Evolutionary conservation across 2,113 vertebrate genomes (phyloP).

Genomic region (Rhinoptilus africanus): DNA sequence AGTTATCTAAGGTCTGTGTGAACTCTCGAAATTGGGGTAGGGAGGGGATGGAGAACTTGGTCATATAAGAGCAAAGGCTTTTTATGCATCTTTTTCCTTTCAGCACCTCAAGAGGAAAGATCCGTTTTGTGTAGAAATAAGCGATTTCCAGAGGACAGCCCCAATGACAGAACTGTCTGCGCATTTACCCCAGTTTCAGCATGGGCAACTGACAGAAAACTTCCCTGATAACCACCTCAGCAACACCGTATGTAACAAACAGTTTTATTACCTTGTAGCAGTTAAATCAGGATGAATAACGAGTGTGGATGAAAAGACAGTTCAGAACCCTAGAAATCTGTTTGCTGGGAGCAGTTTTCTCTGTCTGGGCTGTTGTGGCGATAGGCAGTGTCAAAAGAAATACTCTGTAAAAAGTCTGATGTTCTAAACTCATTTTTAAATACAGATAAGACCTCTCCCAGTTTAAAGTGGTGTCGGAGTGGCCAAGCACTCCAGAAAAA

Average conservation of each 20-base stretch:
- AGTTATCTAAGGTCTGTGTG: conserved; percentile 11
- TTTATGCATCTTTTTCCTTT: conserved; percentile 63
- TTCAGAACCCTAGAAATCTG: neutral
- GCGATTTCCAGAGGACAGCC: conserved; percentile 48
- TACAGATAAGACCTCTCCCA: neutral
- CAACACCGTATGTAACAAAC: conserved; percentile 71
- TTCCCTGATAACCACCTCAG: conserved; percentile 74
- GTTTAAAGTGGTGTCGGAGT: neutral
- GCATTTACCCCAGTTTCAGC: conserved; percentile 80
- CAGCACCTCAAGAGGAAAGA: conserved; percentile 55
- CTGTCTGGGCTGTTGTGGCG: neutral
- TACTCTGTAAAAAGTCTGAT: neutral
- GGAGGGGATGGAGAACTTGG: neutral
- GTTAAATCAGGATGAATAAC: neutral
- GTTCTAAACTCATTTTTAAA: neutral
- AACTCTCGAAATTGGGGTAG: neutral
- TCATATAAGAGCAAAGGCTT: neutral
- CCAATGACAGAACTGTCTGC: conserved; percentile 82
- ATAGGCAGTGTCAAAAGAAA: neutral
- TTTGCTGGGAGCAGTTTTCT: neutral
- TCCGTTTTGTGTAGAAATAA: conserved; percentile 30
- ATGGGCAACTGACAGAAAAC: conserved; percentile 80
- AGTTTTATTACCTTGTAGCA: neutral
- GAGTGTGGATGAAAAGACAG: neutral
- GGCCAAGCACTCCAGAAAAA: neutral